Base-by-base conservation (phyloP, 2,888 invertebrate genomes). In the Biston stratarius region DNA sequence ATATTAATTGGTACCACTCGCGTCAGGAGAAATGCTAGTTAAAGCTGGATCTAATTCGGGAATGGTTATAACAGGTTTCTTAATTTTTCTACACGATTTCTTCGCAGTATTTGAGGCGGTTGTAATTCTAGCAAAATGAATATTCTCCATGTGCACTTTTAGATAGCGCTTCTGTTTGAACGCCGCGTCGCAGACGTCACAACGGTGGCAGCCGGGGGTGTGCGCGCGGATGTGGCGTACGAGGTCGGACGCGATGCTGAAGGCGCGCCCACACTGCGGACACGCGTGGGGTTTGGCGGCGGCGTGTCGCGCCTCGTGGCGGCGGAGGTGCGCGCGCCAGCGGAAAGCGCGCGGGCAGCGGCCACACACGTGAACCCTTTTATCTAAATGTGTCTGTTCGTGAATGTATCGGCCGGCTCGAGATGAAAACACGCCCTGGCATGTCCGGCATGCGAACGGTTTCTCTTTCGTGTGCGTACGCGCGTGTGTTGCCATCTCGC, bases 91-190 rank as follows among this genome's bases (percentile, higher is more conserved):
- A 33, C 36, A 8, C 47, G 36, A 15, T 40, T 51, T 42, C 51
- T 49, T 51, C 1, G 12, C 0, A 6, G 12, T 1, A n/a, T 38
- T 6, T 3, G 14, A 52, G 14, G 34, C 7, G 12, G n/a, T 40
- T 58, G 5, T 2, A 36, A 8, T 45, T 15, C 24, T 47, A 58
- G 5, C 76, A 65, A 74, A 92, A 91, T 69, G 88, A 0, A 55
- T 87, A 53, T 84, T 86, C 36, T 77, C 72, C 71, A 86, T 73
- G 76, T 95, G 95, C 70, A 88, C 94, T 60, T 89, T 90, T 14
- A 95, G 80, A 77, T 95, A 95, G 33, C 95, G 83, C 70, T 84
- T 85, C 76, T 95, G 95, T 6, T 93, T 91, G 76, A 95, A 95
- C 38, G 81, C 83, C 52, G 84, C 82, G 0, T 83, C 85, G 76